phyloP scores from a whole-genome alignment of 2,113 vertebrate genomes.

The Eubucco bourcierii region DNA sequence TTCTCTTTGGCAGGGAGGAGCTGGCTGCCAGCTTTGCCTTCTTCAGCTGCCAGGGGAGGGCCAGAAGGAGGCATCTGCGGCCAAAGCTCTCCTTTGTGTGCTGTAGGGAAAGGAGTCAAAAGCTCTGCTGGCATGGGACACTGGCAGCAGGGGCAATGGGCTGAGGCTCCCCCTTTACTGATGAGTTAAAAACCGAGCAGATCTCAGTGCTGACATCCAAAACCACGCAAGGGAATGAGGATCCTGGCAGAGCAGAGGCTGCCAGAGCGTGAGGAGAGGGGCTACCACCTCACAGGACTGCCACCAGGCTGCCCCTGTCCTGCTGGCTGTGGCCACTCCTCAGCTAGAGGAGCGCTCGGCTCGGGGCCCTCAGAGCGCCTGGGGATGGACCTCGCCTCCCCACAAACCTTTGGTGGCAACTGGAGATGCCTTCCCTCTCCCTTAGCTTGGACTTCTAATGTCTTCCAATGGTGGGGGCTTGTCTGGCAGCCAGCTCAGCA shows the following conservation, averaged over 20 bases:
- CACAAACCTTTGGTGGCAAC: neutral
- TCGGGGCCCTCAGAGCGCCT: neutral
- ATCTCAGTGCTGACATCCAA: neutral
- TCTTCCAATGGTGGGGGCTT: neutral
- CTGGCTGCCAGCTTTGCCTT: conserved; percentile 14
- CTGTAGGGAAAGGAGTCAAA: neutral
- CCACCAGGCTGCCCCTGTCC: neutral
- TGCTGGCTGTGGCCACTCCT: neutral
- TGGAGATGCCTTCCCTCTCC: neutral
- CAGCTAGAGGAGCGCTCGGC: neutral
- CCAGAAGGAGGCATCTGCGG: conserved; percentile 35
- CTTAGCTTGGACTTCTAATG: neutral
- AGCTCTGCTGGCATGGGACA: conserved; percentile 4
- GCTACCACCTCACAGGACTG: too few relatives aligned
- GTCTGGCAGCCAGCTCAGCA: neutral
- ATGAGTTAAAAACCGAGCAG: neutral
- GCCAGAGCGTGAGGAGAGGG: neutral
- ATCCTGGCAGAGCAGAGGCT: neutral
- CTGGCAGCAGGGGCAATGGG: neutral
- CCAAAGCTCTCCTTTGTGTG: conserved; percentile 33
- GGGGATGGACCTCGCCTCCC: neutral
- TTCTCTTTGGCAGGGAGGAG: neutral
- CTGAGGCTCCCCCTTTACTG: neutral
- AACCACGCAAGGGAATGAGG: neutral
- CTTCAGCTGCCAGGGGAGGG: neutral